These are phyloP conservation scores for Cryptocheilus praepositus DNA, from an alignment of 2,888 invertebrate species.

Conservation along the genomic window DNA sequence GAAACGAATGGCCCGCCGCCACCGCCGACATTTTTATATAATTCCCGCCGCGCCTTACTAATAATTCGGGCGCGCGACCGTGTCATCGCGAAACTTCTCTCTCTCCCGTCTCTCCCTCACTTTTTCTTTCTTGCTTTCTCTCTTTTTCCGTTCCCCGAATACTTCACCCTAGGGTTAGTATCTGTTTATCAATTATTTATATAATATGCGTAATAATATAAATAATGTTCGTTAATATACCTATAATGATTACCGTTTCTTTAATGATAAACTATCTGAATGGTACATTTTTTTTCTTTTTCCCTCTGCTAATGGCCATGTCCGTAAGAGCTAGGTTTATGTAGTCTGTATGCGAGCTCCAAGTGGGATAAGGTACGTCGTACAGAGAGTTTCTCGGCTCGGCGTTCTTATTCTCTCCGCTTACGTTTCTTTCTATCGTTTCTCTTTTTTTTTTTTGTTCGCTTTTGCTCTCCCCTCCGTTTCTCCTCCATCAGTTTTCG, in stretches of 20 bases:
- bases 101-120: background rate
- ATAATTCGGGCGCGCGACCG: constrained; percentile 17
- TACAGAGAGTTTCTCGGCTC: constrained; percentile 65
- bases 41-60: constrained; percentile 30
- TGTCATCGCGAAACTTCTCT: constrained; percentile 1
- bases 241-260: constrained; percentile 71
- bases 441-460: too few species aligned
- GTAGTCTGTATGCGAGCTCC: constrained; percentile 68
- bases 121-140: too few species aligned
- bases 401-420: constrained; percentile 36
- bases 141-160: constrained; percentile 53
- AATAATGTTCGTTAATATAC: constrained; percentile 73
- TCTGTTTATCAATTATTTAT: constrained; percentile 70
- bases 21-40: constrained; percentile 29
- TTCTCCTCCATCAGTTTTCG: constrained; percentile 30
- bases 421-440: too few species aligned
- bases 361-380: constrained; percentile 69
- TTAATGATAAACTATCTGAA: constrained; percentile 72
- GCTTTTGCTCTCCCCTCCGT: background rate
- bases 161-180: constrained; percentile 69
- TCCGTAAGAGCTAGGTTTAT: constrained; percentile 63
- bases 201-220: constrained; percentile 73
- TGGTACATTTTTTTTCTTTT: constrained; percentile 55
- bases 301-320: constrained; percentile 65
- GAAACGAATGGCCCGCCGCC: constrained; percentile 41